Base-by-base conservation (phyloP, 2,797 vertebrate genomes). In the Acanthis flammea region DNA sequence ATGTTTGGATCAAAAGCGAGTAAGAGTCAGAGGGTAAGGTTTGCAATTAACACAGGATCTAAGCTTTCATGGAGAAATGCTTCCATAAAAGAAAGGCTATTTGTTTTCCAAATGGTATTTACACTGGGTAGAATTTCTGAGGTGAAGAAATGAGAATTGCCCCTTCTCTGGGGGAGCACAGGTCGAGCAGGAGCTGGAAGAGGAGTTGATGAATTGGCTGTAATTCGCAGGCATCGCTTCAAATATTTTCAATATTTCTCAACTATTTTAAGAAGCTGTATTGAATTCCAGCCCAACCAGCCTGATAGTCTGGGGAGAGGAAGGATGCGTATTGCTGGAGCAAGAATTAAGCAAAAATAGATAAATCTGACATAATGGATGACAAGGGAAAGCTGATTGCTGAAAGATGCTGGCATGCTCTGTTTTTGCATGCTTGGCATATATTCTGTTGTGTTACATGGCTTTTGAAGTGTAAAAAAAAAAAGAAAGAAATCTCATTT, bases 311-410 rank as follows among this genome's bases (percentile, higher is more conserved):
- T 95, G 44, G 89, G 85, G 94, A 63, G 88, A 89, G 86, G 88
- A 91, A 74, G 80, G 72, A 87, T 85, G 62, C 4, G 0, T 86
- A 68, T 92, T 25, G 85, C 75, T 84, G 88, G 84, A 93, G 80
- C 77, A 74, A 60, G 83, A 94, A 95, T 95, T 92, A 93, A 89
- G 92, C 91, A 92, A 94, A 95, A 97, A 82, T 90, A 95, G 94
- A 92, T 91, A 82, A 92, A 95, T 95, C 83, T 96, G 92, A 90
- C 95, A 93, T 88, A 92, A 81, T 62, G 87, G 94, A 86, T 94
- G 92, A 92, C 94, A 96, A 66, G 93, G 84, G 93, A 88, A 74
- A 80, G 92, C 80, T 92, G 95, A 97, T 85, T 93, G 93, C 91
- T 94, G 96, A 88, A 85, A 90, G 91, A 85, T 93, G 95, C 86